Evolutionary conservation across 2,113 vertebrate genomes (phyloP).

Genomic region (Salvelinus alpinus): DNA sequence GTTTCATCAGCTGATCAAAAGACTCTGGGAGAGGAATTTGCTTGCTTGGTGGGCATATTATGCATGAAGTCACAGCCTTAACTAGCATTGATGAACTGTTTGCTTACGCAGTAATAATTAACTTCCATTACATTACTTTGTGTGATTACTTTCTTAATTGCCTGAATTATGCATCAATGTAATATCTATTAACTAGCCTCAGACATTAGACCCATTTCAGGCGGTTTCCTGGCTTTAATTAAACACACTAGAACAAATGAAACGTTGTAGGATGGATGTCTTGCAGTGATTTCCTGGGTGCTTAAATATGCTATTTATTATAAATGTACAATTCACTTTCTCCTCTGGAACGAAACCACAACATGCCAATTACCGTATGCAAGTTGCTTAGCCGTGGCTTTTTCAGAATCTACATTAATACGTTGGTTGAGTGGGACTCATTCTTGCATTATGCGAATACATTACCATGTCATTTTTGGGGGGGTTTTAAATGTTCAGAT

Average conservation of each 20-base stretch:
- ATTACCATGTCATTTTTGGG: not conserved
- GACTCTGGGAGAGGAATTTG: slow-evolving; percentile 85
- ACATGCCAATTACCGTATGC: slow-evolving; percentile 80
- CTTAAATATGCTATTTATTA: slow-evolving; percentile 99
- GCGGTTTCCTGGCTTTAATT: slow-evolving; percentile 98
- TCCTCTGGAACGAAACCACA: slow-evolving; percentile 93
- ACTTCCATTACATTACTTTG: slow-evolving; percentile 99
- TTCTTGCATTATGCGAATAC: slow-evolving; percentile 80
- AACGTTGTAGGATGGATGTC: slow-evolving; percentile 96
- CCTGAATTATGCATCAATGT: slow-evolving; percentile 99
- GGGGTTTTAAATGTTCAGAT: too few relatives aligned
- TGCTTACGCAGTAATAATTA: slow-evolving; percentile 99
- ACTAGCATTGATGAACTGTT: slow-evolving; percentile 99
- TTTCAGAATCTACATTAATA: slow-evolving; percentile 77
- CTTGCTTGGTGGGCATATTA: slow-evolving; percentile 94
- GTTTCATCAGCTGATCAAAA: slow-evolving; percentile 80
- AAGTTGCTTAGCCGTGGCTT: slow-evolving; percentile 74
- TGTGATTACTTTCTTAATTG: slow-evolving; percentile 99
- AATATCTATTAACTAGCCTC: slow-evolving; percentile 99
- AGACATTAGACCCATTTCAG: slow-evolving; percentile 99
- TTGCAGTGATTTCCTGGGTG: slow-evolving; percentile 97
- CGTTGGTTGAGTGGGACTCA: slow-evolving; percentile 77
- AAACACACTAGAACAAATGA: slow-evolving; percentile 99
- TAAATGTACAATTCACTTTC: slow-evolving; percentile 92
- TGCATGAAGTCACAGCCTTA: slow-evolving; percentile 97